These are phyloP conservation scores for Saccopteryx bilineata DNA, from an alignment of 2,113 vertebrate genomes.

Conservation along the genomic window DNA sequence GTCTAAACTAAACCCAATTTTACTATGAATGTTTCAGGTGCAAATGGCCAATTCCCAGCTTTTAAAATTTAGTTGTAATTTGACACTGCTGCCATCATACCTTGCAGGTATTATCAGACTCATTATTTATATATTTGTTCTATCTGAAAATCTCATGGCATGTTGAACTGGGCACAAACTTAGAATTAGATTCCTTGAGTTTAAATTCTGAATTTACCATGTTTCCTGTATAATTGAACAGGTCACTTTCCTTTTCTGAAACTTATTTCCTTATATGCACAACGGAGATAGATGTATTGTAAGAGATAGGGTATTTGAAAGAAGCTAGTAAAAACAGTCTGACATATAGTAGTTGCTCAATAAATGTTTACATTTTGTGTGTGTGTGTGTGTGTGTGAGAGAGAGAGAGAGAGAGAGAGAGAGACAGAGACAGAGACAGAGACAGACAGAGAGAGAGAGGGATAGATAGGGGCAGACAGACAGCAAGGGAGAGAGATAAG, in stretches of 20 bases:
- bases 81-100: background rate
- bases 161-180: background rate
- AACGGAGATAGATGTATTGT: background rate
- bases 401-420: too few relatives aligned
- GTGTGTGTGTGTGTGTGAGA: too few relatives aligned
- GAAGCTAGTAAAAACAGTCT: background rate
- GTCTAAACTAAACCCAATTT: slow-evolving; percentile 8
- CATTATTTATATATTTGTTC: background rate
- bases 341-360: slow-evolving; percentile 8
- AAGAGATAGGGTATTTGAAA: background rate
- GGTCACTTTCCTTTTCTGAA: slow-evolving; percentile 30
- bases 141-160: background rate
- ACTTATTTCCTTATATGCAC: background rate
- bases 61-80: background rate
- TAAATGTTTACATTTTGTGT: background rate
- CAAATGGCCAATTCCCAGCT: background rate
- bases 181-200: background rate
- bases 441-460: too few relatives aligned
- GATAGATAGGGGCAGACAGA: too few relatives aligned
- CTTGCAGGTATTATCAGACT: background rate
- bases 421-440: too few relatives aligned
- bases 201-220: background rate
- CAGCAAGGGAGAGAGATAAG: too few relatives aligned
- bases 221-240: background rate
- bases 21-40: background rate